These are phyloP conservation scores for Zenarchopterus dispar DNA, from an alignment of 2,797 vertebrate species.

Conservation along the genomic window DNA sequence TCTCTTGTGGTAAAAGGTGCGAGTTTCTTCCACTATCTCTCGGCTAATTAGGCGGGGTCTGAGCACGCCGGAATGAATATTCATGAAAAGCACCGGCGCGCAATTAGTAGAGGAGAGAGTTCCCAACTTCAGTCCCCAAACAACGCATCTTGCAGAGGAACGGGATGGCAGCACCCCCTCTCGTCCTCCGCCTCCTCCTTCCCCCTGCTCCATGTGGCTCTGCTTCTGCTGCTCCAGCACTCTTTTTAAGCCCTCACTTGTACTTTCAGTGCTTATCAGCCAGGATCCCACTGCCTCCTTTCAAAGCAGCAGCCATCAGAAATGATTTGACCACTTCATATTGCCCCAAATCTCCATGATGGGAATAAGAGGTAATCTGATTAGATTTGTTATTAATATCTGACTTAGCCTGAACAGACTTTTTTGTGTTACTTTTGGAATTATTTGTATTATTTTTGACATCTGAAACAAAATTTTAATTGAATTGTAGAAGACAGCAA, in stretches of 20 bases:
- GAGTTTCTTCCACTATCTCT: constrained; percentile 84
- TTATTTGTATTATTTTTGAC: constrained; percentile 18
- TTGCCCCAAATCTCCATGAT: constrained; percentile 49
- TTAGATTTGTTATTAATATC: constrained; percentile 49
- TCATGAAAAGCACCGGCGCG: constrained; percentile 82
- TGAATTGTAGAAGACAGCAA: constrained; percentile 4
- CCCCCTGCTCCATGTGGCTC: constrained; percentile 69
- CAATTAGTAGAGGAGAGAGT: constrained; percentile 86
- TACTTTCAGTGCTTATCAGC: constrained; percentile 67
- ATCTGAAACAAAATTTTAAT: constrained; percentile 8
- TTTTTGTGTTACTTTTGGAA: constrained; percentile 15
- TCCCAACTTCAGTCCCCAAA: constrained; percentile 85
- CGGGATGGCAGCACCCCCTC: constrained; percentile 65
- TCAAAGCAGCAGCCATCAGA: constrained; percentile 65
- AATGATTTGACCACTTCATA: constrained; percentile 69
- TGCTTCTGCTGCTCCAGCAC: constrained; percentile 64
- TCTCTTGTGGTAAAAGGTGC: constrained; percentile 85
- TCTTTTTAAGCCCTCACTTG: constrained; percentile 73
- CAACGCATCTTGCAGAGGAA: constrained; percentile 73
- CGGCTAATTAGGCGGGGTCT: constrained; percentile 87
- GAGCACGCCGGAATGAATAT: constrained; percentile 85
- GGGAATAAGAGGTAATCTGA: constrained; percentile 67
- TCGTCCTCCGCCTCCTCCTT: constrained; percentile 20
- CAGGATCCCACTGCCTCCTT: constrained; percentile 53
- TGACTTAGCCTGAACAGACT: constrained; percentile 30